Percentiles rank a stretch among this genome's conserved stretches.
Conservation (phyloP, 2,797 vertebrate genomes). For the Hipposideros larvatus region DNA sequence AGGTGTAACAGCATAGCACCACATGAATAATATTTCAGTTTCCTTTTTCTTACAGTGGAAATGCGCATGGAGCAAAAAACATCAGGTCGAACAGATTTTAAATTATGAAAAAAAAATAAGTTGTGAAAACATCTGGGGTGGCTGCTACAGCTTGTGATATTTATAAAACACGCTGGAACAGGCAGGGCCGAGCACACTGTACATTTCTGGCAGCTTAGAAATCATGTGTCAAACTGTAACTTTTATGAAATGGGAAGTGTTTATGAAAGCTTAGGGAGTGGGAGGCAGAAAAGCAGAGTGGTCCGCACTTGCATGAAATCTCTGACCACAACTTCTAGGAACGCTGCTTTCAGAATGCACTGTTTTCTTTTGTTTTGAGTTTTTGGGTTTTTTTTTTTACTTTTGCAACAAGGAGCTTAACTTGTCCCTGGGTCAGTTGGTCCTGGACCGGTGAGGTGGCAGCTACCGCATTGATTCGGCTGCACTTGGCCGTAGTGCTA, state of each 20-base stretch:
- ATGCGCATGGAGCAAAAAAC: slow-evolving; percentile 65
- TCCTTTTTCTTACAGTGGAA: slow-evolving; percentile 77
- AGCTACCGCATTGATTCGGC: slow-evolving; percentile 76
- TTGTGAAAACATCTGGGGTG: slow-evolving; percentile 84
- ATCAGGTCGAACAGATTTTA: slow-evolving; percentile 86
- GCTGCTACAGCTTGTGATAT: slow-evolving; percentile 81
- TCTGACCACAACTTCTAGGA: slow-evolving; percentile 84
- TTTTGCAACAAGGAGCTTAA: slow-evolving; percentile 76
- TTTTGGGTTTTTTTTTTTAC: neutral
- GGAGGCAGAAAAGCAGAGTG: slow-evolving; percentile 66
- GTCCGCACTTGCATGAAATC: slow-evolving; percentile 47
- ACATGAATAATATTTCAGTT: slow-evolving; percentile 84
- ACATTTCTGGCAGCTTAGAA: slow-evolving; percentile 80
- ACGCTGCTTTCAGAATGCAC: slow-evolving; percentile 68
- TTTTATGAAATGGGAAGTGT: slow-evolving; percentile 87
- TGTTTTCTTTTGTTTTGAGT: neutral
- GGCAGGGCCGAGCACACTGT: slow-evolving; percentile 51
- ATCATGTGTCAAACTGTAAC: slow-evolving; percentile 86
- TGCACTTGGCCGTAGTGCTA: slow-evolving; percentile 72
- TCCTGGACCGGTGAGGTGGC: slow-evolving; percentile 85
- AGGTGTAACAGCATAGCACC: slow-evolving; percentile 81
- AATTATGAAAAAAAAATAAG: slow-evolving; percentile 84
- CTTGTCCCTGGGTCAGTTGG: slow-evolving; percentile 83
- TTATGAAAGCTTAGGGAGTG: slow-evolving; percentile 88
- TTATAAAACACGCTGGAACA: slow-evolving; percentile 84